These are phyloP conservation scores for Hoplostethus mediterraneus DNA, from an alignment of 2,797 vertebrate species.

Conservation along the genomic window DNA sequence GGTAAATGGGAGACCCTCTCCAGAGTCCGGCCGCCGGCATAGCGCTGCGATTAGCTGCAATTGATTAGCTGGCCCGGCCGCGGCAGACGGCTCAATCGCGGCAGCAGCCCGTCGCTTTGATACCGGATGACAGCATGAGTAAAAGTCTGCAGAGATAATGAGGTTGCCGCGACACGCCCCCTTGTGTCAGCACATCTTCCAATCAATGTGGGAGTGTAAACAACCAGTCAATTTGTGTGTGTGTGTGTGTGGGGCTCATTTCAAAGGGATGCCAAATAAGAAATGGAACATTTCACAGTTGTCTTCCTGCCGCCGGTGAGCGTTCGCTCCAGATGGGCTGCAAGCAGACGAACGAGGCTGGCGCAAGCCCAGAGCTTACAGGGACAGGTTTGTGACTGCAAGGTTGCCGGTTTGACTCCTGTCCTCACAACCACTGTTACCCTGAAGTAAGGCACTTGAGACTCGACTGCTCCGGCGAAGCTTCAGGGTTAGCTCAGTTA, in stretches of 20 bases:
- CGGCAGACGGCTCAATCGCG: slow-evolving; percentile 40
- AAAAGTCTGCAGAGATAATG: slow-evolving; percentile 65
- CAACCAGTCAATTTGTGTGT: slow-evolving; percentile 27
- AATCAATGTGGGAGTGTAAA: slow-evolving; percentile 53
- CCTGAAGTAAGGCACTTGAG: no score
- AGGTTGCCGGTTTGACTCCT: slow-evolving; percentile 6
- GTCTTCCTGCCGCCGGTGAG: slow-evolving; percentile 8
- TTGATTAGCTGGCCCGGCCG: slow-evolving; percentile 53
- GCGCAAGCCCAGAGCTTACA: slow-evolving; percentile 10
- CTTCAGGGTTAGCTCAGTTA: no score
- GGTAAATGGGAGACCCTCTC: neutral
- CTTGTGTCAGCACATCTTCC: slow-evolving; percentile 38
- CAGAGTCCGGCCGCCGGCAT: slow-evolving; percentile 18
- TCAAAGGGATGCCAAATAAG: slow-evolving; percentile 34
- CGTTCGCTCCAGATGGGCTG: slow-evolving; percentile 17
- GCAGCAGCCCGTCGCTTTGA: slow-evolving; percentile 33
- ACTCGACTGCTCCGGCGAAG: no score
- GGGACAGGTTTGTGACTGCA: slow-evolving; percentile 14
- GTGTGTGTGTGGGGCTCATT: slow-evolving; percentile 12
- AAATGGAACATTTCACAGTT: slow-evolving; percentile 24
- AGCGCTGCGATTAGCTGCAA: slow-evolving; percentile 34
- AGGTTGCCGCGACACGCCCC: slow-evolving; percentile 40
- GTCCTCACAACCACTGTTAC: neutral
- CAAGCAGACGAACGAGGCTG: neutral
- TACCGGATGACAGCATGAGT: slow-evolving; percentile 52